These are phyloP conservation scores for Stegodyphus mimosarum DNA, from an alignment of 1,140 invertebrate genomes.

Conservation along the genomic window DNA sequence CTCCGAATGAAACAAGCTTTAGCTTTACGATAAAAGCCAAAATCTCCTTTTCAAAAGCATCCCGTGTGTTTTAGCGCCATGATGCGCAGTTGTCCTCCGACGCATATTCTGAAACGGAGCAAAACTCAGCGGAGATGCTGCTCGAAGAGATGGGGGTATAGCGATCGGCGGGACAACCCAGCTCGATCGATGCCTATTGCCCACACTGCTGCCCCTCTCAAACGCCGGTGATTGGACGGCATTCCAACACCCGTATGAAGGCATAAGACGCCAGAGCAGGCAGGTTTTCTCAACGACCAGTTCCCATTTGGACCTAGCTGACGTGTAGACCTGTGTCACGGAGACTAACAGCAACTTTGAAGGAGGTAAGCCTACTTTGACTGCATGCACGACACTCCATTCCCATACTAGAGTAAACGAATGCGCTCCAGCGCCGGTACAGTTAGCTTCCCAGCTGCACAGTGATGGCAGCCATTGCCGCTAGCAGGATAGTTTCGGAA, in stretches of 20 bases:
- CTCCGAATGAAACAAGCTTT: constrained; percentile 28
- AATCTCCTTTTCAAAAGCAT: constrained; percentile 57
- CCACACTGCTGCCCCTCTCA: constrained; percentile 23
- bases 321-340: constrained; percentile 9
- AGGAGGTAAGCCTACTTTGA: constrained; percentile 57
- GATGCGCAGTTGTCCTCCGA: constrained; percentile 49
- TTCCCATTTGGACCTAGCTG: constrained; percentile 49
- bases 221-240: constrained; percentile 42
- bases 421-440: not conserved
- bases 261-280: constrained; percentile 41
- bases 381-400: constrained; percentile 13
- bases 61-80: constrained; percentile 59
- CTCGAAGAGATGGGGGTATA: constrained; percentile 37
- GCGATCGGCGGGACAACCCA: constrained; percentile 51
- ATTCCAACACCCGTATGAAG: constrained; percentile 50
- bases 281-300: constrained; percentile 27
- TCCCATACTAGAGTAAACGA: not conserved
- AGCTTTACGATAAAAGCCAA: constrained; percentile 59
- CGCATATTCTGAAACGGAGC: constrained; percentile 59
- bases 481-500: too few species aligned
- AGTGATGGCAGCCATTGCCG: not conserved
- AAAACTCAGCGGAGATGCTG: constrained; percentile 53
- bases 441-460: too few species aligned
- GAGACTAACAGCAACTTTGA: not conserved
- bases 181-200: constrained; percentile 47